A percentile compares a stretch with the other conserved stretches of the same genome.
Conservation (phyloP, 2,113 vertebrate species). For the Actinemys pallida region DNA sequence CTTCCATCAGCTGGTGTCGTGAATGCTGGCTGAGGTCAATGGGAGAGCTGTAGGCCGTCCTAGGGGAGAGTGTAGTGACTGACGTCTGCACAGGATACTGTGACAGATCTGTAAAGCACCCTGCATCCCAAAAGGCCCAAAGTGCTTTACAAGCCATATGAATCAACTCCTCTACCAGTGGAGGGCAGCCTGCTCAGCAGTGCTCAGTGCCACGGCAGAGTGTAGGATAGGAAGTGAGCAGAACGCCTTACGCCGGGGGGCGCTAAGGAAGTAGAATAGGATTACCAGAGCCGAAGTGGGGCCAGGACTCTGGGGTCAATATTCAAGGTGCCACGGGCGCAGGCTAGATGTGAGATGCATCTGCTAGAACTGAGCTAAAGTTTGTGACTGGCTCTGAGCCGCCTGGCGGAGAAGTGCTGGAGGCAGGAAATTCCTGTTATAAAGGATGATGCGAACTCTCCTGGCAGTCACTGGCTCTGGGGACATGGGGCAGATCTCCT, state of each 20-base stretch:
- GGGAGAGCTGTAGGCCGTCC: not conserved
- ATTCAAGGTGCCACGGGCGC: rapidly evolving
- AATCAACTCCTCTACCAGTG: no score
- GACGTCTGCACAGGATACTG: not conserved
- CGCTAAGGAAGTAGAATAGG: not conserved
- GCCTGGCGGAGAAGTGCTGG: not conserved
- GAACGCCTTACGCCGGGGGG: no score
- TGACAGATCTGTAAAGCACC: not conserved
- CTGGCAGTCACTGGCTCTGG: not conserved
- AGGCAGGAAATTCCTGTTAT: not conserved
- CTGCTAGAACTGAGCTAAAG: no score
- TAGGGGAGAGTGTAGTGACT: not conserved
- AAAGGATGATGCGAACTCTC: no score
- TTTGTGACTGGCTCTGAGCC: no score
- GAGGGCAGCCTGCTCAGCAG: no score
- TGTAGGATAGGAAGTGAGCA: no score
- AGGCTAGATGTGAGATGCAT: not conserved
- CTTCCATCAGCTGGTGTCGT: not conserved
- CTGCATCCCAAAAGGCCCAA: not conserved
- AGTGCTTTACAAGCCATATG: not conserved
- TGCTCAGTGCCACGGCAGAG: no score
- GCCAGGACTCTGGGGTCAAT: no score
- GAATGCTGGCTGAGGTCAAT: no score
- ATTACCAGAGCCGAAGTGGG: not conserved
- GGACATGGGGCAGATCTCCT: not conserved